Conservation (phyloP, 2,888 invertebrate species). For the Cantharis rustica region DNA sequence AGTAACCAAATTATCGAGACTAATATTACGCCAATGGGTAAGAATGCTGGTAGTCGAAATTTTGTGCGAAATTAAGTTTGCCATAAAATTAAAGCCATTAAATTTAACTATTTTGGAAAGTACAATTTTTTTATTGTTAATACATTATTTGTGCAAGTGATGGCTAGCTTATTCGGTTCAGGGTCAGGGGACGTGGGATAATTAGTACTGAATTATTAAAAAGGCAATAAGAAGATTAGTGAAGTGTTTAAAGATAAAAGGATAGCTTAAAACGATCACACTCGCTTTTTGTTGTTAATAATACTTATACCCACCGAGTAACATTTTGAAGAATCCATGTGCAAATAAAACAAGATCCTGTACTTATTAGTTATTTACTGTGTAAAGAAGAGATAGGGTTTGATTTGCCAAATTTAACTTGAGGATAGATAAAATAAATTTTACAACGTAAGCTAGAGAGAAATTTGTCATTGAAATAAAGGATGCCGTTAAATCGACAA, state of each 20-base stretch:
- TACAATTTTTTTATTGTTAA: background rate
- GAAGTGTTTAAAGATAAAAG: too few species aligned
- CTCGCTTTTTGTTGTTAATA: too few species aligned
- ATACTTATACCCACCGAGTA: too few species aligned
- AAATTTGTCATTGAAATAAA: constrained; percentile 23
- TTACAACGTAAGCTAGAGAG: background rate
- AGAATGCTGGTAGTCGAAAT: background rate
- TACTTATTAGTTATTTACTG: too few species aligned
- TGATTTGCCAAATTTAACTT: background rate
- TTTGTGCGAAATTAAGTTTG: background rate
- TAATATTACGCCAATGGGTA: background rate
- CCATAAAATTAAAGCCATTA: background rate
- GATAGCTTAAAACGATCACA: too few species aligned
- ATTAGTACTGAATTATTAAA: too few species aligned
- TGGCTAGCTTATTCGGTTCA: too few species aligned
- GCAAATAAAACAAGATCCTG: too few species aligned
- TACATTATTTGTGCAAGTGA: too few species aligned
- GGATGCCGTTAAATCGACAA: constrained; percentile 13
- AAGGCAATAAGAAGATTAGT: too few species aligned
- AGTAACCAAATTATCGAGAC: background rate
- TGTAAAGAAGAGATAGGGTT: background rate
- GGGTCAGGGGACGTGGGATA: too few species aligned
- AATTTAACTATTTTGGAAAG: background rate
- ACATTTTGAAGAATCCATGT: too few species aligned
- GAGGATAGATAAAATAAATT: background rate